These are phyloP conservation scores for Pomacea maculata DNA, from an alignment of 1,140 invertebrate species.

Conservation along the genomic window DNA sequence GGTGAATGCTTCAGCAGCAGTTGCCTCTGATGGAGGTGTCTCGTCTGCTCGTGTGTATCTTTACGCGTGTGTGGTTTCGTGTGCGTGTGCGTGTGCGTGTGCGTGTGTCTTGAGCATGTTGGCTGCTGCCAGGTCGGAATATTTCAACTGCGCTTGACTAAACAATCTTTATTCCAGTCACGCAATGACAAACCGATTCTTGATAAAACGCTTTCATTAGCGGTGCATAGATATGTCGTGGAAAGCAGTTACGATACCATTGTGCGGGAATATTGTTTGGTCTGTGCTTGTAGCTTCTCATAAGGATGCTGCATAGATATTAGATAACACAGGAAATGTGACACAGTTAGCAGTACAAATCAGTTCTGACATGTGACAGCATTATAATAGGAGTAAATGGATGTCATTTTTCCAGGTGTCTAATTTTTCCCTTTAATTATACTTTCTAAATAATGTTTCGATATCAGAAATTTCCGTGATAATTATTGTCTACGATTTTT, in stretches of 20 bases:
- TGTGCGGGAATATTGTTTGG: too few species aligned
- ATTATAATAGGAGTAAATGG: too few species aligned
- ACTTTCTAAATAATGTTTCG: too few species aligned
- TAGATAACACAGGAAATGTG: too few species aligned
- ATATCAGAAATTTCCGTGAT: too few species aligned
- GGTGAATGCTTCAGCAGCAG: neutral
- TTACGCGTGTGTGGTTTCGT: constrained; percentile 1
- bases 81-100: neutral
- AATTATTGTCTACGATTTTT: too few species aligned
- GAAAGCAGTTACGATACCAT: neutral
- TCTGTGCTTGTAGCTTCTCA: too few species aligned
- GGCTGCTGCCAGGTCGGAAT: neutral
- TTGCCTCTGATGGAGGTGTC: neutral
- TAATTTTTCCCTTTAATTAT: too few species aligned
- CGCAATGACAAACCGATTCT: neutral
- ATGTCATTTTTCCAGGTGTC: too few species aligned
- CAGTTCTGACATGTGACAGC: too few species aligned
- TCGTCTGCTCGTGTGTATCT: neutral
- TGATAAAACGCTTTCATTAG: neutral
- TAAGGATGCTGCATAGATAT: too few species aligned
- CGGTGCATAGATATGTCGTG: neutral
- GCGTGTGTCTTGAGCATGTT: neutral
- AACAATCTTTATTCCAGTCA: neutral
- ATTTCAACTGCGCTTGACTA: neutral
- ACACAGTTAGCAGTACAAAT: too few species aligned